Evolutionary conservation across 1,140 invertebrate genomes (phyloP).

Genomic region (Melipona quadrifasciata): DNA sequence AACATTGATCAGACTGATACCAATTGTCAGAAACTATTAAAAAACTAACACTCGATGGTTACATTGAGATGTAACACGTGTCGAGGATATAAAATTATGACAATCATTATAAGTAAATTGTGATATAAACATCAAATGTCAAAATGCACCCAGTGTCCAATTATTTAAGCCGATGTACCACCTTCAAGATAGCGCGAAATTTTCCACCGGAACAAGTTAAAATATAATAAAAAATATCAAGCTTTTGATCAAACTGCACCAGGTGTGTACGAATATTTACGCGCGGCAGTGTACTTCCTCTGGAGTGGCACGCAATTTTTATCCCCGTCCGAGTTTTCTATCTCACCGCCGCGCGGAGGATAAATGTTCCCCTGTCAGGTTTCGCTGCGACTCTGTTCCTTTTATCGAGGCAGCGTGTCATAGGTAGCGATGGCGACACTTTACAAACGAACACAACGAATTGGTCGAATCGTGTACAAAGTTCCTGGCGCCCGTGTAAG

Average conservation of each 20-base stretch:
- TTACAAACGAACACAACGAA: constrained; percentile 47
- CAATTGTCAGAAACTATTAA: background rate
- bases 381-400: background rate
- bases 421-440: constrained; percentile 4
- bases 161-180: no score
- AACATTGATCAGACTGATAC: background rate
- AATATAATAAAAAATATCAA: background rate
- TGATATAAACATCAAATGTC: no score
- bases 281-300: background rate
- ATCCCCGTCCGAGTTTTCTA: background rate
- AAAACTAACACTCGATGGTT: no score
- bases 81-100: no score
- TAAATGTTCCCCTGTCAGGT: constrained; percentile 5
- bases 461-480: constrained; percentile 43
- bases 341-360: background rate
- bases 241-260: background rate
- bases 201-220: background rate
- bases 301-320: background rate
- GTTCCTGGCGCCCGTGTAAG: constrained; percentile 31
- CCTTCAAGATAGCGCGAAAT: no score
- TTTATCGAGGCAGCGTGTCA: constrained; percentile 2
- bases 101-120: no score
- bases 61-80: no score
- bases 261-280: background rate
- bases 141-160: no score